Evolutionary conservation across 2,113 vertebrate species (phyloP), one percentile per base, ranked within the genome.

Genomic region (Ceyx melanurus): DNA sequence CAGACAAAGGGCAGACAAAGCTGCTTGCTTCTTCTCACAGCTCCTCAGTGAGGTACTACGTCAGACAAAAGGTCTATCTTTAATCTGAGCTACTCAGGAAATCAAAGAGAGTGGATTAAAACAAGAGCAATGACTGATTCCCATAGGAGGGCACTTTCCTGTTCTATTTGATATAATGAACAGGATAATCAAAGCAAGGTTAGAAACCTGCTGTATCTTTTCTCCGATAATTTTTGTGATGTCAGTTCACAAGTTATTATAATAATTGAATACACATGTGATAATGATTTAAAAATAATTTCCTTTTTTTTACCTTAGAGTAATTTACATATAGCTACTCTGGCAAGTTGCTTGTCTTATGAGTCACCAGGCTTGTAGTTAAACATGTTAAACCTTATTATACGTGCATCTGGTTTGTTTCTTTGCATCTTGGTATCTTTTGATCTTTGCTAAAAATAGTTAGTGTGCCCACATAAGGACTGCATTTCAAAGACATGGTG

Each of bases 71-170:
- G 88, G 86, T 53, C 76, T 94, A 89, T 48, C 96, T 98, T 97
- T 97, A 97, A 97, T 97, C 97, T 95, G 84, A 66, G 95, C 90
- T 91, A 88, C 95, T 92, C 9, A 1, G 70, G 66, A 97, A 97
- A 98, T 98, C 95, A 98, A 98, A 98, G 88, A 6, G 25, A 66
- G 51, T 61, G 92, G 95, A 96, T 98, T 97, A 95, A 97, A 98
- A 98, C 91, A 93, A 96, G 95, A 95, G 93, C 60, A 20, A 89
- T 67, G 90, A 96, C 95, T 97, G 94, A 97, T 97, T 97, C 96
- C 95, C 8, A 56, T 83, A 90, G 96, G 95, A 97, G 96, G 95
- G 92, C 71, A 1, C 87, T 95, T 95, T 94, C 82, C 92, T 91
- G 79, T 94, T 95, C 92, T 83, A 89, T 97, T 97, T 97, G 96